phyloP scores from a whole-genome alignment of 2,113 vertebrate genomes.

The Syngnathus typhle region DNA sequence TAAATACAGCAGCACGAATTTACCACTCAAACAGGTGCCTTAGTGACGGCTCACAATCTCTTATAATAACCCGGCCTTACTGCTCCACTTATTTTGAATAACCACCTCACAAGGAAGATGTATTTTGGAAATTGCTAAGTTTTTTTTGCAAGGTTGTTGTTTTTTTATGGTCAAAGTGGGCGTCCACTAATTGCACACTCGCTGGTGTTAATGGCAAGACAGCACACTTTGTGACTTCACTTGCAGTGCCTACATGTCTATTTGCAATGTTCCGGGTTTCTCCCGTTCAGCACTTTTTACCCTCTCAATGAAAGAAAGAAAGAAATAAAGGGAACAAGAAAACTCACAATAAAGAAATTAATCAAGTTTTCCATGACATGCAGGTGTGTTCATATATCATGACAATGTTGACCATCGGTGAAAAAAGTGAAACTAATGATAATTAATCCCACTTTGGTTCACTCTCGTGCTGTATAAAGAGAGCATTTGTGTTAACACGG shows the following conservation, averaged over 20 bases:
- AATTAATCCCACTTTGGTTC: constrained; percentile 49
- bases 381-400: neutral
- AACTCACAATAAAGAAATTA: neutral
- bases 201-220: constrained; percentile 22
- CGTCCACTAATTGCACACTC: constrained; percentile 44
- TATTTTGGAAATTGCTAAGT: constrained; percentile 30
- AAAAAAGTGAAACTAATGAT: constrained; percentile 36
- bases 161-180: constrained; percentile 32
- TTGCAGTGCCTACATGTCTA: neutral
- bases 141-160: neutral
- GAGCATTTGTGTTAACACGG: constrained; percentile 63
- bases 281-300: neutral
- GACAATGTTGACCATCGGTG: neutral
- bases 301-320: neutral
- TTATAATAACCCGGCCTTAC: constrained; percentile 45
- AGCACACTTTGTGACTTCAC: neutral
- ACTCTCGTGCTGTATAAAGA: constrained; percentile 62
- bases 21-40: constrained; percentile 51
- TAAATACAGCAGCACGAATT: constrained; percentile 28
- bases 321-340: constrained; percentile 6
- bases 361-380: neutral
- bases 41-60: constrained; percentile 43
- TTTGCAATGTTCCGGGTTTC: neutral
- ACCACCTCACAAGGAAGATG: constrained; percentile 29
- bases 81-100: constrained; percentile 46